These are phyloP conservation scores for Paracanthobrama guichenoti DNA, from an alignment of 2,113 vertebrate species.

Conservation along the genomic window DNA sequence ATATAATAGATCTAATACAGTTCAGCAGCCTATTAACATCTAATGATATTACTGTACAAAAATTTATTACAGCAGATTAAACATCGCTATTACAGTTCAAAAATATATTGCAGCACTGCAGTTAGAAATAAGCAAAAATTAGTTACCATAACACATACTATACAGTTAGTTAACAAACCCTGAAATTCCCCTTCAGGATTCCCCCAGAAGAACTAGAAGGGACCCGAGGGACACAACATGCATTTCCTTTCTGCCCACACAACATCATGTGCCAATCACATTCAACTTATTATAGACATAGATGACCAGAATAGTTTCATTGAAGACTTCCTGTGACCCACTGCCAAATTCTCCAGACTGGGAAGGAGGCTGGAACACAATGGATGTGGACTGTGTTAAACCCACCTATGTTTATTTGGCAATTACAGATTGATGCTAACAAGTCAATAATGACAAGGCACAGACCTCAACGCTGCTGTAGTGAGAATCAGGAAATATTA, in stretches of 20 bases:
- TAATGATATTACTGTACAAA: neutral
- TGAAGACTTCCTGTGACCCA: conserved; percentile 17
- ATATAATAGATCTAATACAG: neutral
- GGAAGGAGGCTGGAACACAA: neutral
- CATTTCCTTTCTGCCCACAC: neutral
- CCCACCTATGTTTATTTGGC: neutral
- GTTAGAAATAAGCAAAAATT: conserved; percentile 68
- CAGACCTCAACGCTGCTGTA: neutral
- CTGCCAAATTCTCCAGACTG: neutral
- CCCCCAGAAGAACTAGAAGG: neutral
- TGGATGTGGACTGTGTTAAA: conserved; percentile 1
- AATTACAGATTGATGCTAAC: conserved; percentile 24
- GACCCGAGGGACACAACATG: neutral
- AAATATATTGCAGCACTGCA: conserved; percentile 58
- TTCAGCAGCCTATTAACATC: neutral
- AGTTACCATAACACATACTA: neutral
- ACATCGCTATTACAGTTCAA: conserved; percentile 50
- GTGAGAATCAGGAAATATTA: conserved; percentile 1
- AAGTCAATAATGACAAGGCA: conserved; percentile 19
- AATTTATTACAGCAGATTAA: conserved; percentile 60
- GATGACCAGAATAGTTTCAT: conserved; percentile 13
- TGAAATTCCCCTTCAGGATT: conserved; percentile 23
- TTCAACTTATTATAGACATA: conserved; percentile 2
- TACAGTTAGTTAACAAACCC: conserved; percentile 39
- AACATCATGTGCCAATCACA: conserved; percentile 9